Evolutionary conservation across 2,797 vertebrate species (phyloP).

Genomic region (Tamandua tetradactyla): DNA sequence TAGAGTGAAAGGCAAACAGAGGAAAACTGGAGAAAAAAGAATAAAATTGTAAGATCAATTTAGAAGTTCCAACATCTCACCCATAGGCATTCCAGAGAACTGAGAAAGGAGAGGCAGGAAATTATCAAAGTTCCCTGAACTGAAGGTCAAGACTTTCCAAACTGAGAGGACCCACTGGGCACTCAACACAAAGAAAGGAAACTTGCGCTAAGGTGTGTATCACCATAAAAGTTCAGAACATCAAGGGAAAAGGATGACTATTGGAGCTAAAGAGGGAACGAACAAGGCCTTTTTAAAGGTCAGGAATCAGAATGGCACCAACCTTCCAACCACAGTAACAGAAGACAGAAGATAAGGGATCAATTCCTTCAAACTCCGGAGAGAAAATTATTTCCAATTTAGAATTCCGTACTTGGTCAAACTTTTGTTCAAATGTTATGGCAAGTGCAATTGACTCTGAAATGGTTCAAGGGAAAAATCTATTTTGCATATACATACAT

Average conservation of each 20-base stretch:
- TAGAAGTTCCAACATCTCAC: constrained; percentile 21
- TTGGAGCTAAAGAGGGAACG: background rate
- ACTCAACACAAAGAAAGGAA: background rate
- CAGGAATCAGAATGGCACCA: background rate
- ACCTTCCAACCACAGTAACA: background rate
- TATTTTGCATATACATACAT: background rate
- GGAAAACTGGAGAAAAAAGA: background rate
- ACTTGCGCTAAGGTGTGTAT: background rate
- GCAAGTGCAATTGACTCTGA: background rate
- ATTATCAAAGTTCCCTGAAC: background rate
- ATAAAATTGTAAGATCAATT: background rate
- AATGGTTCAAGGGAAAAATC: background rate
- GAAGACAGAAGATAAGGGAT: background rate
- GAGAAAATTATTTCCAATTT: background rate
- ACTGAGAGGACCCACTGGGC: background rate
- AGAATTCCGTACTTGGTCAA: constrained; percentile 23
- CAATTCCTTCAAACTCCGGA: background rate
- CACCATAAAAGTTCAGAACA: background rate
- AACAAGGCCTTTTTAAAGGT: background rate
- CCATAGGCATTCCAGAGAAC: background rate
- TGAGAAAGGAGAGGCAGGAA: constrained; percentile 5
- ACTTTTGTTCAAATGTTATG: background rate
- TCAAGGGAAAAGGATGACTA: background rate
- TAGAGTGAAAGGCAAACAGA: constrained; percentile 4
- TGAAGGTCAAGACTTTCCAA: background rate